phyloP scores from a whole-genome alignment of 2,797 vertebrate genomes.

The Glyptemys insculpta region DNA sequence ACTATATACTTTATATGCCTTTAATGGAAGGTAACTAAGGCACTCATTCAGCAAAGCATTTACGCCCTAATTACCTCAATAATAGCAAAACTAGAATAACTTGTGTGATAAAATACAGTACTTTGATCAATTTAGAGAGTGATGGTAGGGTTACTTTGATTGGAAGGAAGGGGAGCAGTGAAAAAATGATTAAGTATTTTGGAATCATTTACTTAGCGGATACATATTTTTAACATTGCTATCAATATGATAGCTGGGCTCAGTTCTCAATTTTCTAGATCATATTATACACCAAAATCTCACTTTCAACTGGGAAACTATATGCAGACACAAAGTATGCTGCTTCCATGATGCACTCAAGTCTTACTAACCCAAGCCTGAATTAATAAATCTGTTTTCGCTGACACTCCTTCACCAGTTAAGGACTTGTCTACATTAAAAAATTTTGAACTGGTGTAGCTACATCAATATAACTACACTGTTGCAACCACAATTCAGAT shows the following conservation, averaged over 20 bases:
- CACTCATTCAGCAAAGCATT: neutral
- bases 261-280: neutral
- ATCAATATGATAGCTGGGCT: neutral
- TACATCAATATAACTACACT: neutral
- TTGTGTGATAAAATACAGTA: neutral
- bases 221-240: neutral
- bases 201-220: neutral
- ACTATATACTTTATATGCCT: neutral
- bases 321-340: neutral
- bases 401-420: neutral
- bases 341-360: neutral
- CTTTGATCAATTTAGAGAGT: neutral
- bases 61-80: neutral
- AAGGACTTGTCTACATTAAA: neutral
- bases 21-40: conserved; percentile 29
- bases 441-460: neutral
- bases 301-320: neutral
- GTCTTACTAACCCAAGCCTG: neutral
- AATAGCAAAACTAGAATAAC: neutral
- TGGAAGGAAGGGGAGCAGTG: fast-evolving
- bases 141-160: neutral
- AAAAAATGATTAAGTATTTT: neutral
- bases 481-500: neutral
- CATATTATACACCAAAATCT: fast-evolving
- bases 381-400: neutral